Conservation (phyloP, 2,113 vertebrate species). For the Desmodus rotundus region DNA sequence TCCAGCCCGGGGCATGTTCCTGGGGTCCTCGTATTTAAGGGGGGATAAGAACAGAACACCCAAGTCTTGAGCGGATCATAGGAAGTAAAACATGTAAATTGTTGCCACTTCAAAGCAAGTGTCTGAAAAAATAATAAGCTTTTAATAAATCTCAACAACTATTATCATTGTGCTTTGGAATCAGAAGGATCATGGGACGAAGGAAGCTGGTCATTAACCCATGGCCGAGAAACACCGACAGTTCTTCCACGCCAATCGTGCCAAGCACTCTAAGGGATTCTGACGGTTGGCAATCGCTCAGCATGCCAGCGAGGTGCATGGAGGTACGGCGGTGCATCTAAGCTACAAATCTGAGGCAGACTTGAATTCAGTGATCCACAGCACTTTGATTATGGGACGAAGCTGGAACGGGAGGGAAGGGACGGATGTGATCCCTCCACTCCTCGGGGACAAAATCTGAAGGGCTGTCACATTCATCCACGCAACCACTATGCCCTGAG, state of each 20-base stretch:
- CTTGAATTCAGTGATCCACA: background rate
- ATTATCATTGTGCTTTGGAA: background rate
- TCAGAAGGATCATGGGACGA: background rate
- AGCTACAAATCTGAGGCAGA: background rate
- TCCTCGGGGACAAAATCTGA: background rate
- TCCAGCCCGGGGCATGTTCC: background rate
- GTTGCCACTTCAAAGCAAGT: background rate
- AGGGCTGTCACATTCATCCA: background rate
- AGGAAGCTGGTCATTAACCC: background rate
- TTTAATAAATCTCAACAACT: background rate
- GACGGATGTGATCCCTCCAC: background rate
- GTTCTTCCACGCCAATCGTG: background rate
- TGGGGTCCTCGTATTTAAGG: background rate
- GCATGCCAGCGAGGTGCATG: fast-evolving
- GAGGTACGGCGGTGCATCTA: background rate
- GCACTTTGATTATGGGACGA: background rate
- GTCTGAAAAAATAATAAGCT: background rate
- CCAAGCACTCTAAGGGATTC: background rate
- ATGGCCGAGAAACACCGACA: background rate
- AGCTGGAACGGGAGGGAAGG: background rate
- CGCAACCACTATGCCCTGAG: background rate
- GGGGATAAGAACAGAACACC: background rate
- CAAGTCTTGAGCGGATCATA: background rate
- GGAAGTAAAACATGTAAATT: background rate
- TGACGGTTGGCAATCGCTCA: background rate